Percentiles rank a stretch among this genome's conserved stretches.
These are phyloP conservation scores for Steinernema scapterisci DNA, from an alignment of 2,888 invertebrate genomes.

Conservation along the genomic window DNA sequence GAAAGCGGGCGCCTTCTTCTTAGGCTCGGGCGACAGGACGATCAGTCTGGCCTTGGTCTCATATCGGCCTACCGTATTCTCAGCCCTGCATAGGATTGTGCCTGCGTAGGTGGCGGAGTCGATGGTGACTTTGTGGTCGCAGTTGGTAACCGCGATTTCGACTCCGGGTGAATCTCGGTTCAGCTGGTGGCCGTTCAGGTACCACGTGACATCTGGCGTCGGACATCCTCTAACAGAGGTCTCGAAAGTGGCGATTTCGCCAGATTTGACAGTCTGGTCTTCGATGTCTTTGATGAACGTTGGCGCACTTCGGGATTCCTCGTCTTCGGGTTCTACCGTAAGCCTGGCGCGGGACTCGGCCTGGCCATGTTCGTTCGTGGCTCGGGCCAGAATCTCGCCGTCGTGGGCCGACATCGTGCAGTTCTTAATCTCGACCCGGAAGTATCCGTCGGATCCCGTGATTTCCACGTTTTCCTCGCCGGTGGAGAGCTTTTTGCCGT, in stretches of 20 bases:
- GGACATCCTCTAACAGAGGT: constrained; percentile 66
- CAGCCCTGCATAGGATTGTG: constrained; percentile 61
- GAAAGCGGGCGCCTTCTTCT: constrained; percentile 61
- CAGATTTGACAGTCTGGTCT: constrained; percentile 66
- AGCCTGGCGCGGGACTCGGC: constrained; percentile 79
- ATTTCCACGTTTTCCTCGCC: constrained; percentile 63
- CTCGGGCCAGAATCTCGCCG: constrained; percentile 71
- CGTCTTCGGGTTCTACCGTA: constrained; percentile 74
- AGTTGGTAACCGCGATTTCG: constrained; percentile 73
- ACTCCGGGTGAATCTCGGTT: constrained; percentile 75
- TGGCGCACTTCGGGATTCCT: constrained; percentile 62
- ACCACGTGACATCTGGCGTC: constrained; percentile 69
- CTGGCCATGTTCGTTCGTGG: constrained; percentile 72
- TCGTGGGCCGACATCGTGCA: constrained; percentile 61
- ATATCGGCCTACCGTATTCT: constrained; percentile 63
- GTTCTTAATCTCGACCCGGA: constrained; percentile 54
- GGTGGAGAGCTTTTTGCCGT: constrained; percentile 56
- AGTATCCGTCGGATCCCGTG: constrained; percentile 58
- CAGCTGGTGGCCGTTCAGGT: constrained; percentile 77
- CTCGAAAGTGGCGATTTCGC: constrained; percentile 62
- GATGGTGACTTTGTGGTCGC: constrained; percentile 80
- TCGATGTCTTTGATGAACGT: constrained; percentile 67
- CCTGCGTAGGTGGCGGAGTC: constrained; percentile 68
- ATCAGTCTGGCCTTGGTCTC: constrained; percentile 64
- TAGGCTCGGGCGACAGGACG: constrained; percentile 59